Percentiles rank a stretch among this genome's conserved stretches.
Conservation (phyloP, 2,113 vertebrate species). For the Puffinus mauretanicus region DNA sequence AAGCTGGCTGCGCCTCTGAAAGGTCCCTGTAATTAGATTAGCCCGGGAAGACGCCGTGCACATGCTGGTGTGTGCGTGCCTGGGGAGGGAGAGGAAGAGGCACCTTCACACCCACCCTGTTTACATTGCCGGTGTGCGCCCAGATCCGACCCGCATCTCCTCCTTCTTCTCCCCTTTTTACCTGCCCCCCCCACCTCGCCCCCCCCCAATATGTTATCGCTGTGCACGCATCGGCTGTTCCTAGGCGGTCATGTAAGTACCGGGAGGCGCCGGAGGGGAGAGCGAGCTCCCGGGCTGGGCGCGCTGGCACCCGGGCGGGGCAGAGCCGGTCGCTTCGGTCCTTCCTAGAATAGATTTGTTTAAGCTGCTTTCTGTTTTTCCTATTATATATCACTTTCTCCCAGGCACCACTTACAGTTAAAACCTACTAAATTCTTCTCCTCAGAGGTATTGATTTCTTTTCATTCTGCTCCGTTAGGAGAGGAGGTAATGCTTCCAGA, state of each 20-base stretch:
- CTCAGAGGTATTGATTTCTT: slow-evolving; percentile 85
- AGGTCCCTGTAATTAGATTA: slow-evolving; percentile 19
- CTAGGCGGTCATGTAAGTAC: slow-evolving; percentile 37
- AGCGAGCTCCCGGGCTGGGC: neutral
- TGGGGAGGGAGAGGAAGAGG: neutral
- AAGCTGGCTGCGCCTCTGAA: neutral
- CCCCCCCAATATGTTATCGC: neutral
- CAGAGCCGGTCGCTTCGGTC: neutral
- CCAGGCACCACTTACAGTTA: slow-evolving; percentile 59
- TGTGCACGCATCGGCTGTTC: neutral
- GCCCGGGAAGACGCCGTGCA: neutral
- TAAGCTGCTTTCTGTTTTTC: neutral
- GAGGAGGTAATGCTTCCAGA: slow-evolving; percentile 73
- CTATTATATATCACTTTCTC: slow-evolving; percentile 70
- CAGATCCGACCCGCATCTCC: neutral
- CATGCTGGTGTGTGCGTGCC: neutral
- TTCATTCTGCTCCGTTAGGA: slow-evolving; percentile 76
- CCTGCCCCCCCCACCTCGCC: accelerated
- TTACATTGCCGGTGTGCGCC: neutral
- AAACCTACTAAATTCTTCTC: slow-evolving; percentile 82
- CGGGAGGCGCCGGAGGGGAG: neutral
- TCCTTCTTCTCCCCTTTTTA: neutral
- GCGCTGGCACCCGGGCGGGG: neutral
- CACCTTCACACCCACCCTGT: neutral
- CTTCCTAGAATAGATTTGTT: slow-evolving; percentile 36